phyloP scores from a whole-genome alignment of 1,140 invertebrate species.

The Hormaphis cornu region DNA sequence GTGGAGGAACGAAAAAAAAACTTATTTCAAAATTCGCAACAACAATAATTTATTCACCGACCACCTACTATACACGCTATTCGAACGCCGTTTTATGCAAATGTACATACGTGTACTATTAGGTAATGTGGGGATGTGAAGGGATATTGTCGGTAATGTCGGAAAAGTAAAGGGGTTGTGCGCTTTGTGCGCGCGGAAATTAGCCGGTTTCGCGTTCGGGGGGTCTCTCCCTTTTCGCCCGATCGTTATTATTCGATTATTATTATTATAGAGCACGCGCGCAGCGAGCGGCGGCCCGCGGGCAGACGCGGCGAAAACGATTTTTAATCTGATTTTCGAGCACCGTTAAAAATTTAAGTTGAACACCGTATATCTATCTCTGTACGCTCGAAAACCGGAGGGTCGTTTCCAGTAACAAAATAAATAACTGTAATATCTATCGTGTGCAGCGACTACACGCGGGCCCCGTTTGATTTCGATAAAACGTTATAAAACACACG shows the following conservation, averaged over 20 bases:
- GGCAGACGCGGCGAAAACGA: background rate
- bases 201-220: background rate
- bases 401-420: no score
- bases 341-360: background rate
- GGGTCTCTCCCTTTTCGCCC: background rate
- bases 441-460: no score
- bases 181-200: background rate
- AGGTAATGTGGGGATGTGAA: no score
- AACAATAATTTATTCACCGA: background rate
- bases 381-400: no score
- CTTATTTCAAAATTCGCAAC: background rate
- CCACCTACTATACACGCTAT: no score
- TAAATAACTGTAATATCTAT: no score
- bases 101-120: no score
- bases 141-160: background rate
- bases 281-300: background rate
- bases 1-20: background rate
- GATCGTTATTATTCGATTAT: conserved; percentile 2
- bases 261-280: background rate
- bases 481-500: no score
- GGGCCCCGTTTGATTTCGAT: no score
- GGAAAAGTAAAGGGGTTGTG: background rate
- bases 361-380: no score
- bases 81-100: background rate
- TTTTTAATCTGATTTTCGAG: background rate